These are phyloP conservation scores for Osmerus eperlanus DNA, from an alignment of 2,113 vertebrate genomes.

Conservation along the genomic window DNA sequence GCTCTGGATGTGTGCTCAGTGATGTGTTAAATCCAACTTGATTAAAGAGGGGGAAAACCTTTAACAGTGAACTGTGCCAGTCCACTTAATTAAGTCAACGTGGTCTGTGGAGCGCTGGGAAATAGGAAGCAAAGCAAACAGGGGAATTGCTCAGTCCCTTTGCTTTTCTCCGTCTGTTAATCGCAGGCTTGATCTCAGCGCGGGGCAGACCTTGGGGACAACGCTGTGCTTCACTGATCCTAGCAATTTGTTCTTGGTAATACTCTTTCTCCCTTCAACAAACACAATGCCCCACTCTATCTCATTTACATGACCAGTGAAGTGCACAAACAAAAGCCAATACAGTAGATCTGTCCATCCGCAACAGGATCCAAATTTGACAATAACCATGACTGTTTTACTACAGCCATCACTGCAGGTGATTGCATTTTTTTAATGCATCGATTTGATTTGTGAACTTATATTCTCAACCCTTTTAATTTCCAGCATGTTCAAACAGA, in stretches of 20 bases:
- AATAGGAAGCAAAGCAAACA: slow-evolving; percentile 67
- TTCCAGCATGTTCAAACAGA: slow-evolving; percentile 14
- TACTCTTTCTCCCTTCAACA: slow-evolving; percentile 34
- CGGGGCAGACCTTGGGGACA: slow-evolving; percentile 60
- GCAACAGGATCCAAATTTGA: slow-evolving; percentile 51
- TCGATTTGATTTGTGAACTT: not conserved
- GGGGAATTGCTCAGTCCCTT: slow-evolving; percentile 43
- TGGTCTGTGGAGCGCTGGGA: slow-evolving; percentile 55
- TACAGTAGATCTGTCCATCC: slow-evolving; percentile 29
- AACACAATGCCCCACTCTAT: slow-evolving; percentile 40
- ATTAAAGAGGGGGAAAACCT: slow-evolving; percentile 68
- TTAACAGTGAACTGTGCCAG: slow-evolving; percentile 61
- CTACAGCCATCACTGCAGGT: slow-evolving; percentile 20
- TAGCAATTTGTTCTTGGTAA: slow-evolving; percentile 71
- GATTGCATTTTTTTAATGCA: not conserved
- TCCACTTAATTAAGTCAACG: slow-evolving; percentile 72
- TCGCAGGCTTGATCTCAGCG: slow-evolving; percentile 67
- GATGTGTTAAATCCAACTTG: slow-evolving; percentile 75
- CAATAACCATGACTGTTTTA: slow-evolving; percentile 41
- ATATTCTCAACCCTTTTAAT: not conserved
- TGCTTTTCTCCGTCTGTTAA: slow-evolving; percentile 60
- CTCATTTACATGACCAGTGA: slow-evolving; percentile 36
- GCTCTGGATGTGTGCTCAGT: slow-evolving; percentile 49
- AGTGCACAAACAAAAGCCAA: slow-evolving; percentile 31
- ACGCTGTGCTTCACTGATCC: slow-evolving; percentile 67